Percentiles rank a stretch among this genome's conserved stretches.
Conservation (phyloP, 1,140 invertebrate genomes). For the Muscidifurax raptorellus region DNA sequence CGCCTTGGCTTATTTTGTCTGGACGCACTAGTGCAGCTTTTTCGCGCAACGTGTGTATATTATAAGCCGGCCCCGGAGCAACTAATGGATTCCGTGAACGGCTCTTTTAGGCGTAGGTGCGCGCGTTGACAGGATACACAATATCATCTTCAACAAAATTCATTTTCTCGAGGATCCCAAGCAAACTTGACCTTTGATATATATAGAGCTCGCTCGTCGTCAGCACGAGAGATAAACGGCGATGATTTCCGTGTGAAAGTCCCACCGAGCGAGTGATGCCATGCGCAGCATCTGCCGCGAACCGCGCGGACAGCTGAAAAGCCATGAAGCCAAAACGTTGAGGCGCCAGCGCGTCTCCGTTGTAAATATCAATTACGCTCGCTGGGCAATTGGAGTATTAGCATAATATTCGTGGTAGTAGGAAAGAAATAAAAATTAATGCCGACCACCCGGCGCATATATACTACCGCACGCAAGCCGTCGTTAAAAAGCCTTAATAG, state of each 20-base stretch:
- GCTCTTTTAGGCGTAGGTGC: not conserved
- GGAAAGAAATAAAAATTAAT: not conserved
- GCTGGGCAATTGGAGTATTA: constrained; percentile 13
- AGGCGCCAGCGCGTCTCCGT: not conserved
- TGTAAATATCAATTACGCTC: constrained; percentile 45
- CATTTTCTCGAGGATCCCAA: not conserved
- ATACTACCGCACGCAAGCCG: not conserved
- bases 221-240: not conserved
- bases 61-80: not conserved
- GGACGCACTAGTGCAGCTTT: not conserved
- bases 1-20: constrained; percentile 24
- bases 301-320: not conserved
- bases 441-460: constrained; percentile 27
- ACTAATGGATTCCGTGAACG: constrained; percentile 44
- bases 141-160: not conserved
- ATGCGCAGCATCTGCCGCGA: constrained; percentile 11
- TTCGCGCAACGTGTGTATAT: not conserved
- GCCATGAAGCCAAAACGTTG: not conserved
- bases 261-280: too few relatives aligned
- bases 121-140: not conserved
- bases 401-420: constrained; percentile 21
- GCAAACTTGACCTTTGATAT: not conserved
- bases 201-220: not conserved
- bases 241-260: constrained; percentile 47
- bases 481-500: constrained; percentile 40